Evolutionary conservation across 2,888 invertebrate species (phyloP).

Genomic region (Ophion slaviceki): DNA sequence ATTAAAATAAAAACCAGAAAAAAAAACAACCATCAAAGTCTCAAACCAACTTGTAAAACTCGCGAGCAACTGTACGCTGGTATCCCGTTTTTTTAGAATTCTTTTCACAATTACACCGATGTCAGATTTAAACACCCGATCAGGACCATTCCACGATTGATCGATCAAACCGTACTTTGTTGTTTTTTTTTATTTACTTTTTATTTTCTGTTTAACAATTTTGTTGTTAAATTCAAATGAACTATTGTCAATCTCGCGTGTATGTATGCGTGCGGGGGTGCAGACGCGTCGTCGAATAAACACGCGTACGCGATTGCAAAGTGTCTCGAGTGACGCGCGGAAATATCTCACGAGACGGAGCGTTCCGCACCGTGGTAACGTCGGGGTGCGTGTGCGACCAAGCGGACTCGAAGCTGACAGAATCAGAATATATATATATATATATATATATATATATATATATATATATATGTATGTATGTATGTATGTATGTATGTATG

Average conservation of each 20-base stretch:
- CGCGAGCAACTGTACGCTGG: neutral
- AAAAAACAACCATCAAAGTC: neutral
- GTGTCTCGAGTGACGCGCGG: constrained; percentile 11
- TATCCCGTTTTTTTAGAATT: neutral
- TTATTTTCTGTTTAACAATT: neutral
- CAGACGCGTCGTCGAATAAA: neutral
- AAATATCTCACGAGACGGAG: constrained; percentile 18
- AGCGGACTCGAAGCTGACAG: constrained; percentile 38
- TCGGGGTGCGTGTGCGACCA: constrained; percentile 58
- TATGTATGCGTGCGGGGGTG: neutral
- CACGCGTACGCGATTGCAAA: constrained; percentile 21
- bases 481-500: constrained; percentile 6
- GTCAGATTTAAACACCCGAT: neutral
- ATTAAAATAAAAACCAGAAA: neutral
- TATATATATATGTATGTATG: constrained; percentile 12
- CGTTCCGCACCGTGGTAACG: constrained; percentile 57
- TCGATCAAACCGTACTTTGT: neutral
- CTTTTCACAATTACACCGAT: constrained; percentile 17
- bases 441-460: neutral
- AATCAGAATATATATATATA: constrained; percentile 35
- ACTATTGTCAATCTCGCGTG: neutral
- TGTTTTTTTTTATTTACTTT: neutral
- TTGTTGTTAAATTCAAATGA: neutral
- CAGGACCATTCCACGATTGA: neutral
- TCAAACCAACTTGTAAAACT: neutral